These are phyloP conservation scores for Tiphia femorata DNA, from an alignment of 2,888 invertebrate genomes.

Conservation along the genomic window DNA sequence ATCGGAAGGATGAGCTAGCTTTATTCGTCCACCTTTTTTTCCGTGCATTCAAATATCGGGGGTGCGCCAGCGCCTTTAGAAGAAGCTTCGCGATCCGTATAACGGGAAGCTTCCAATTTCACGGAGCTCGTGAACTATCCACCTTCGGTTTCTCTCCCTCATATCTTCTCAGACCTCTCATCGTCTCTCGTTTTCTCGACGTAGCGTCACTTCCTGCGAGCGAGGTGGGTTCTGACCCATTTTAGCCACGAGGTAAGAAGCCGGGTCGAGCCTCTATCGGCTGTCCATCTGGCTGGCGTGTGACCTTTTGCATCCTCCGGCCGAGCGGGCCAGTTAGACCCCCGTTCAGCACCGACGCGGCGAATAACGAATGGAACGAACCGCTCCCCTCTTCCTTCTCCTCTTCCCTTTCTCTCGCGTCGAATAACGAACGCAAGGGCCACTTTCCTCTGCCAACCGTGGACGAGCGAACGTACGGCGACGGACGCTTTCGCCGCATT, in stretches of 20 bases:
- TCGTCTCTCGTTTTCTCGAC: slow-evolving; percentile 22
- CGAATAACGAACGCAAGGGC: neutral
- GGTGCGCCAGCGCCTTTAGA: too few relatives aligned
- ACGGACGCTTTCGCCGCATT: slow-evolving; percentile 8
- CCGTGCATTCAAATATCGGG: too few relatives aligned
- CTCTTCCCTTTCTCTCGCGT: neutral
- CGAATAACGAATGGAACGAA: slow-evolving; percentile 34
- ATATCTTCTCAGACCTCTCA: too few relatives aligned
- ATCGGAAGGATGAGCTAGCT: too few relatives aligned
- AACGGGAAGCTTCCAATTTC: slow-evolving; percentile 24
- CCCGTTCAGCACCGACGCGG: neutral
- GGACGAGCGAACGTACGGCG: too few relatives aligned
- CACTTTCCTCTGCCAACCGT: too few relatives aligned
- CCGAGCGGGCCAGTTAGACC: too few relatives aligned
- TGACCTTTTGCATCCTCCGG: slow-evolving; percentile 58
- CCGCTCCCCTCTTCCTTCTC: slow-evolving; percentile 10
- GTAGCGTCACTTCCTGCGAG: slow-evolving; percentile 48
- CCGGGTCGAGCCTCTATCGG: slow-evolving; percentile 58
- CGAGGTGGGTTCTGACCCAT: slow-evolving; percentile 49
- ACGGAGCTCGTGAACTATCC: too few relatives aligned
- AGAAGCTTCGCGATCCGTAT: neutral
- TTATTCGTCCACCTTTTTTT: too few relatives aligned
- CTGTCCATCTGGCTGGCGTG: slow-evolving; percentile 58
- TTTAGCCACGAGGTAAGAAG: slow-evolving; percentile 50
- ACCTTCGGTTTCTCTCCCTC: too few relatives aligned